These are phyloP conservation scores for Himalopsyche anomala DNA, from an alignment of 2,888 invertebrate genomes.

Conservation along the genomic window DNA sequence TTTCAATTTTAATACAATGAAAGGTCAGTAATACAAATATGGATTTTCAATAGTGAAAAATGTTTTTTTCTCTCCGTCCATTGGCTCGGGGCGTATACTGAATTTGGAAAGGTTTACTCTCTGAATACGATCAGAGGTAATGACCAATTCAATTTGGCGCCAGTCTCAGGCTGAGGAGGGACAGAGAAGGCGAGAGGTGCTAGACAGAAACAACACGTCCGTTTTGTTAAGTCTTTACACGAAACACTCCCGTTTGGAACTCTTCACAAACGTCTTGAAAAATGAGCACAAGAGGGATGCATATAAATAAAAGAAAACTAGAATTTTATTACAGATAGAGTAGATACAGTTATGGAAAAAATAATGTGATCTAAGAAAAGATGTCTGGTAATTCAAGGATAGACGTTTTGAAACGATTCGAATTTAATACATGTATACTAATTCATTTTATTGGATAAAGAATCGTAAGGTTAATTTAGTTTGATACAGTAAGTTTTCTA, in stretches of 20 bases:
- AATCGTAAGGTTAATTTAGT: too few relatives aligned
- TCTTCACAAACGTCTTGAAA: slow-evolving; percentile 43
- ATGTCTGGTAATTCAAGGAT: background rate
- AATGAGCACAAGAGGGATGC: slow-evolving; percentile 35
- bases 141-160: slow-evolving; percentile 62
- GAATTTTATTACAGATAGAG: slow-evolving; percentile 3
- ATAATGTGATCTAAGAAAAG: background rate
- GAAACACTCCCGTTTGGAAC: slow-evolving; percentile 37
- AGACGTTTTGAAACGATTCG: too few relatives aligned
- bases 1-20: too few relatives aligned
- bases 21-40: too few relatives aligned
- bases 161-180: slow-evolving; percentile 32
- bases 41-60: too few relatives aligned
- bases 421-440: too few relatives aligned
- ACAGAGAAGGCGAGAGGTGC: slow-evolving; percentile 44
- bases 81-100: slow-evolving; percentile 42
- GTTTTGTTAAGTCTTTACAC: slow-evolving; percentile 3
- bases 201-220: slow-evolving; percentile 34
- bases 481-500: too few relatives aligned
- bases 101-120: slow-evolving; percentile 47
- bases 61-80: slow-evolving; percentile 25
- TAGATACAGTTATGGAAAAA: background rate
- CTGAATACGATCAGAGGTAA: slow-evolving; percentile 51
- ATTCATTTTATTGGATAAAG: too few relatives aligned
- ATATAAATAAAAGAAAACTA: slow-evolving; percentile 37